Evolutionary conservation across 2,888 invertebrate genomes (phyloP).

Genomic region (Abrostola triplasia): DNA sequence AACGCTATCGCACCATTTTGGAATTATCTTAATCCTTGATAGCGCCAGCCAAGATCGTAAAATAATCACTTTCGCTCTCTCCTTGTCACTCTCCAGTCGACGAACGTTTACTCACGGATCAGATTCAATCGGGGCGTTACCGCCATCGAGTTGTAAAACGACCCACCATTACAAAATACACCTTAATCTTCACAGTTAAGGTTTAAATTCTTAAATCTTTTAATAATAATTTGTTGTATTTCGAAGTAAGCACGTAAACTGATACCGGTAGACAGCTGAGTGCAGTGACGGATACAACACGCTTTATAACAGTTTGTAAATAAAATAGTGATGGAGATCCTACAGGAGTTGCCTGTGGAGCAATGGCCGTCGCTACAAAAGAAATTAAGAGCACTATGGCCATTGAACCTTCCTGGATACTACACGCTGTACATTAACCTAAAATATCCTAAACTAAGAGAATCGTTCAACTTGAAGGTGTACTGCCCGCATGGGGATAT

Average conservation of each 20-base stretch:
- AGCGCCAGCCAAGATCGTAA: not conserved
- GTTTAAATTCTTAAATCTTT: not conserved
- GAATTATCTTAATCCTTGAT: too few species aligned
- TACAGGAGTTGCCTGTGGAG: slow-evolving; percentile 50
- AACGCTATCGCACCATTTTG: too few species aligned
- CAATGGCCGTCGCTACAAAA: slow-evolving; percentile 58
- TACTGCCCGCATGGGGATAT: slow-evolving; percentile 63
- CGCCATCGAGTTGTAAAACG: not conserved
- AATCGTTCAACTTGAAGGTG: slow-evolving; percentile 56
- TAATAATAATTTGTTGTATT: not conserved
- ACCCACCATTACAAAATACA: not conserved
- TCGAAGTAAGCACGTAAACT: not conserved
- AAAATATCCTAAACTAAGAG: slow-evolving; percentile 48
- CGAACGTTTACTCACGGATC: not conserved
- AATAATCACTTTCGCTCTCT: not conserved
- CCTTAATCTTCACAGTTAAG: not conserved
- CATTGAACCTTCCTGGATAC: slow-evolving; percentile 54
- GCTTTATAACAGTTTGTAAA: not conserved
- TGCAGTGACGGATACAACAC: not conserved
- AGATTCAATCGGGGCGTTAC: not conserved
- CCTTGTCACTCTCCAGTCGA: not conserved
- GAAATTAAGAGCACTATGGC: slow-evolving; percentile 55
- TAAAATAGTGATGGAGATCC: slow-evolving; percentile 30
- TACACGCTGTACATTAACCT: slow-evolving; percentile 51
- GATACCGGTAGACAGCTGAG: slow-evolving; percentile 1